Conservation (phyloP, 2,113 vertebrate species). For the Aegypius monachus region DNA sequence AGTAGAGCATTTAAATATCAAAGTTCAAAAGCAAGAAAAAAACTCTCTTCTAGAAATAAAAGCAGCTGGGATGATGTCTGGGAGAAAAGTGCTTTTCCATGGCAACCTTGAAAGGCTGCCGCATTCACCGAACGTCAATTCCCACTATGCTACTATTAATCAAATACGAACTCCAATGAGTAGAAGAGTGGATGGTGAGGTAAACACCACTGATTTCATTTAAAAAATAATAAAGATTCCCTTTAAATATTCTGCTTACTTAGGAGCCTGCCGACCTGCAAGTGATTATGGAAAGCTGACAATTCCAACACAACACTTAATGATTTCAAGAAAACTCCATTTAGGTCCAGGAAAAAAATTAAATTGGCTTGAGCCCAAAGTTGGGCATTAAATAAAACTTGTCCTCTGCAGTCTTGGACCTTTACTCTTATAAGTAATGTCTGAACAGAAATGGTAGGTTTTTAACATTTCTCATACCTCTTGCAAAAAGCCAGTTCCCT, state of each 20-base stretch:
- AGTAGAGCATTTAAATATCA: background rate
- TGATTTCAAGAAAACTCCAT: background rate
- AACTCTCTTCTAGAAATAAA: slow-evolving; percentile 5
- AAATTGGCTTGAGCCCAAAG: background rate
- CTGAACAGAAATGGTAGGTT: background rate
- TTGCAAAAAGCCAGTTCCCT: background rate
- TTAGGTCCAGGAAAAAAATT: background rate
- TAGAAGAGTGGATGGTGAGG: background rate
- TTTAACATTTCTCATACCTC: background rate
- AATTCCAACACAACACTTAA: background rate
- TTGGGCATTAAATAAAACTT: background rate
- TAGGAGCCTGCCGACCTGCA: background rate
- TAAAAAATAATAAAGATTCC: background rate
- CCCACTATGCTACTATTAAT: slow-evolving; percentile 19
- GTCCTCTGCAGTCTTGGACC: background rate
- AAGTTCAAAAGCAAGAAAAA: slow-evolving; percentile 14
- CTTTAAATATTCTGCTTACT: slow-evolving; percentile 5
- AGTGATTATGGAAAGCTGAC: background rate
- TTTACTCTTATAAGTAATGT: background rate
- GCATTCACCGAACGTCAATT: background rate
- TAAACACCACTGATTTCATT: slow-evolving; percentile 14
- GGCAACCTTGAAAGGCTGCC: slow-evolving; percentile 16
- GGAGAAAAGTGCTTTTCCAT: slow-evolving; percentile 50
- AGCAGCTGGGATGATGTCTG: background rate
- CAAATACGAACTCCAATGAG: background rate